Percentiles rank a stretch among this genome's conserved stretches.
Evolutionary conservation across 2,113 vertebrate genomes (phyloP).

Genomic region (Actenoides hombroni): DNA sequence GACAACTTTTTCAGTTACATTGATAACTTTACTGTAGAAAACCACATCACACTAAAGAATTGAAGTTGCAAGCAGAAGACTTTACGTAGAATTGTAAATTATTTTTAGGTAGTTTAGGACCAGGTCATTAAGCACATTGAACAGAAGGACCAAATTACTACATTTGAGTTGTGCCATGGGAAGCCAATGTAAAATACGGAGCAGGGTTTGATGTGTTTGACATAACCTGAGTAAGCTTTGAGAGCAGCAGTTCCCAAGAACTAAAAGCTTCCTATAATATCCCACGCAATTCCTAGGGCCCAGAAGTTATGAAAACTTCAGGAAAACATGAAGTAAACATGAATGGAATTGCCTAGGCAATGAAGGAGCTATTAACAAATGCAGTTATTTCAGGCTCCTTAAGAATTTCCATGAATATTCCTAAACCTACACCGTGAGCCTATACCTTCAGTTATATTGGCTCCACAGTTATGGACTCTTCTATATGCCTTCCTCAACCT

Average conservation of each 20-base stretch:
- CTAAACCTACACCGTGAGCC: not conserved
- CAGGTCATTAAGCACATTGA: not conserved
- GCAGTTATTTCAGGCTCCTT: not conserved
- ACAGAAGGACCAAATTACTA: not conserved
- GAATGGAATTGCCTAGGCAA: not conserved
- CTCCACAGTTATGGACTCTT: not conserved
- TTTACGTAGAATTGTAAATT: not conserved
- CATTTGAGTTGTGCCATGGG: not conserved
- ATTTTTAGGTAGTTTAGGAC: not conserved
- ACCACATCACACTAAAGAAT: not conserved
- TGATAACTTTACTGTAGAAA: not conserved
- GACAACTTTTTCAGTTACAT: not conserved
- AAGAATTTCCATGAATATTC: not conserved
- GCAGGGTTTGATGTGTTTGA: not conserved
- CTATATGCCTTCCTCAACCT: not conserved
- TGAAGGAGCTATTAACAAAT: not conserved
- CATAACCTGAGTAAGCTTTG: not conserved
- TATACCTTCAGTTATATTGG: not conserved
- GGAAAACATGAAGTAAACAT: not conserved
- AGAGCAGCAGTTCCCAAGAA: not conserved
- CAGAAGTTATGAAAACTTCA: not conserved
- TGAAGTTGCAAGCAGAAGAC: not conserved
- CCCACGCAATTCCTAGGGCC: not conserved
- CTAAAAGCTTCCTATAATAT: not conserved
- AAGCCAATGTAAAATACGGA: not conserved